Conservation (phyloP, 2,113 vertebrate genomes). For the Mirounga angustirostris region DNA sequence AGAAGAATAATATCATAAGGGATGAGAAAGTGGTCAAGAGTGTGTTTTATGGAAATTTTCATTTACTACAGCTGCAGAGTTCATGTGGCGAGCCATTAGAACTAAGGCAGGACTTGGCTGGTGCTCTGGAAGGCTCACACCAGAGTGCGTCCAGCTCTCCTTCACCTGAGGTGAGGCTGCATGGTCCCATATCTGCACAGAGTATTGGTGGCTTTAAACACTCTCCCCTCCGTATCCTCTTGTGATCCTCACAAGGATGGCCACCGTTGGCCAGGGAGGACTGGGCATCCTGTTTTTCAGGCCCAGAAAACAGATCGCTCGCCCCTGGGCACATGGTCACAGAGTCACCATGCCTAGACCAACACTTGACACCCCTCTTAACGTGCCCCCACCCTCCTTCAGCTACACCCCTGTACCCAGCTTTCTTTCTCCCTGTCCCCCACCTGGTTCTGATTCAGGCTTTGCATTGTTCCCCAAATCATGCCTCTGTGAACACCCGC, state of each 20-base stretch:
- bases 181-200: fast-evolving
- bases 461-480: background rate
- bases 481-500: background rate
- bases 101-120: background rate
- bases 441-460: background rate
- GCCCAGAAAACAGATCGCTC: background rate
- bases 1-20: background rate
- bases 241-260: too few species aligned
- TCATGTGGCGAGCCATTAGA: background rate
- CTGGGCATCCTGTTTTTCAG: background rate
- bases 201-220: background rate
- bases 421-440: background rate
- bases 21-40: background rate
- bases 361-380: background rate
- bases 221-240: background rate
- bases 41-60: background rate
- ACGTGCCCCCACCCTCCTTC: too few species aligned
- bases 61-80: background rate
- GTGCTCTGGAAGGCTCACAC: fast-evolving
- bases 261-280: background rate
- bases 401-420: background rate
- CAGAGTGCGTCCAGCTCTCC: background rate
- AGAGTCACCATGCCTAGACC: background rate
- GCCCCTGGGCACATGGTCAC: background rate
- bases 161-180: fast-evolving